Evolutionary conservation across 2,797 vertebrate genomes (phyloP), one percentile per base, ranked within the genome.

Genomic region (Eulemur mongoz): DNA sequence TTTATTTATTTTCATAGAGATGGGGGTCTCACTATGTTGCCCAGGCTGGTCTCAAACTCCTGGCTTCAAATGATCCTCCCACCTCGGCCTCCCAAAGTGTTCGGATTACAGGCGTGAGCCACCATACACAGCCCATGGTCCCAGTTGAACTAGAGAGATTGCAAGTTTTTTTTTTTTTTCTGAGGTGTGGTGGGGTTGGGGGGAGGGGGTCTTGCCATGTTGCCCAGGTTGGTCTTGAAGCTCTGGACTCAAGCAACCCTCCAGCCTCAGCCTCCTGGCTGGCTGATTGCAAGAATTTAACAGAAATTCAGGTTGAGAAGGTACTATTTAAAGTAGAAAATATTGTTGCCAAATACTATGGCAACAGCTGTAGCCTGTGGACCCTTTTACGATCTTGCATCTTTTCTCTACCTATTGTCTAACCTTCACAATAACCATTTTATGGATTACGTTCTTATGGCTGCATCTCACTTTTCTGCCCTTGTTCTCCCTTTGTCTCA

Each of bases 321-420:
- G 40, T 94, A 78, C n/a, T 91, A 85, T 79, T 93, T 95, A 91
- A 93, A 94, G 45, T 76, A 92, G 27, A 93, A 95, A 91, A 81
- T 95, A 81, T 27, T 79, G 23, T 95, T 95, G 63, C 63, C 82
- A 92, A 82, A 79, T 81, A 89, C 88, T 54, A 54, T 89, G 38
- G 83, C 69, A 88, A 93, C n/a, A 89, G 35, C 40, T 4, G 6
- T 48, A 61, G 79, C 69, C 70, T n/a, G 23, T 35, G 54, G 45
- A 52, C 14, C 73, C 43, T 61, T 52, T 50, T 18, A 35, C 0
- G 0, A 38, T 67, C 38, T n/a, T 18, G 40, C 18, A 20, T 76
- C 72, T 93, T 92, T 50, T 43, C 20, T 59, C 35, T 69, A 50
- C 73, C 38, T 80, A 35, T 30, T 54, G 45, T 72, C 43, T 27